Evolutionary conservation across 2,113 vertebrate genomes (phyloP), one percentile per base, ranked within the genome.

Genomic region (Crocuta crocuta): DNA sequence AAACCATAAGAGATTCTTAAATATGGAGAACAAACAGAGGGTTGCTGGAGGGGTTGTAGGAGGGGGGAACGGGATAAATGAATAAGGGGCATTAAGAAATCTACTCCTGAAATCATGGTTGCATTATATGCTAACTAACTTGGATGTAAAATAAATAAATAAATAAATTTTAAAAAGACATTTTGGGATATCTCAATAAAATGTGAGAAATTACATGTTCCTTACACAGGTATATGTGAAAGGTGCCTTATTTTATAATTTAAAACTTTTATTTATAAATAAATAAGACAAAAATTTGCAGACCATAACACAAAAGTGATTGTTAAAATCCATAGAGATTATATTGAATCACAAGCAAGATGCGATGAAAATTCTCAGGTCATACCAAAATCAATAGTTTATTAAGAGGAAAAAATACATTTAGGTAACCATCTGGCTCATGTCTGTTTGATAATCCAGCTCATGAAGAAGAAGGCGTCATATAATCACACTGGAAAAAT

Each of bases 391-490:
- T 16, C 43, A 63, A 5, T 76, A 39, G 82, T 88, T 66, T 87
- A 91, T 33, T 87, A 86, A 74, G n/a, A 88, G 45, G 31, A 83
- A 88, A 79, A 81, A 66, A 73, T 58, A 87, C 50, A 86, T 74
- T 50, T 86, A 65, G 35, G 33, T 43, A 83, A 87, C 39, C 8
- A 82, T 55, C 55, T 58, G n/a, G 5, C 24, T 58, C 28, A 78
- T 81, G 26, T 65, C 48, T 73, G 28, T 87, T n/a, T 65, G 55
- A 66, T 74, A 53, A 91, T n/a, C n/a, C 15, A 66, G 23, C 39
- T 61, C 70, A 82, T 45, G 0, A 89, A 65, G 39, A 79, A 74
- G 89, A 95, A 83, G 17, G 35, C 4, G 23, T 82, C 74, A 31
- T 70, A 33, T 12, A 10, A 83, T 83, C 68, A 48, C 13, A n/a